These are phyloP conservation scores for Lomographa bimaculata DNA, from an alignment of 2,888 invertebrate genomes.

Conservation along the genomic window DNA sequence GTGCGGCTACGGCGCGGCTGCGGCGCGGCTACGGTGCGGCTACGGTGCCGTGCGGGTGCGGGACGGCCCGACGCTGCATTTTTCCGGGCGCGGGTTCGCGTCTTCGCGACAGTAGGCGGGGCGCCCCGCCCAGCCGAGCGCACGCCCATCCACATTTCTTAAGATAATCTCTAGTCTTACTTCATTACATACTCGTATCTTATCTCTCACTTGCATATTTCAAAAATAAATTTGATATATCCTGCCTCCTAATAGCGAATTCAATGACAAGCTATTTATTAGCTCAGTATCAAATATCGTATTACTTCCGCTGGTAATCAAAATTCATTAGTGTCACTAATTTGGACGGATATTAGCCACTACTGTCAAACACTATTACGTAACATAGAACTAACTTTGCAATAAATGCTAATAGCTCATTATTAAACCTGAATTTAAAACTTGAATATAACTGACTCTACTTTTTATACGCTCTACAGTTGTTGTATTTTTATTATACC, in stretches of 20 bases:
- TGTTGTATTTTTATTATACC: too few species aligned
- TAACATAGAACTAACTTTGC: constrained; percentile 25
- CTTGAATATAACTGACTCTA: too few species aligned
- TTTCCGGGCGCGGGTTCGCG: constrained; percentile 58
- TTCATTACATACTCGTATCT: too few species aligned
- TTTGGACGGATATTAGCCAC: constrained; percentile 40
- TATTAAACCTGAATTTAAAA: too few species aligned
- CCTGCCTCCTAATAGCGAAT: too few species aligned
- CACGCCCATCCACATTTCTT: constrained; percentile 67
- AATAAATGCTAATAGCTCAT: not conserved
- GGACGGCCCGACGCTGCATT: constrained; percentile 38
- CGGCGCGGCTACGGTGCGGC: constrained; percentile 29
- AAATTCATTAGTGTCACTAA: constrained; percentile 51
- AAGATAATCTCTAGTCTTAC: constrained; percentile 28
- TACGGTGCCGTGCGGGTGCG: constrained; percentile 14
- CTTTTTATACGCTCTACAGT: too few species aligned
- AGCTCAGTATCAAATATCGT: constrained; percentile 40
- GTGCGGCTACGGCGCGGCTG: constrained; percentile 15
- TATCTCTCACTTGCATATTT: too few species aligned
- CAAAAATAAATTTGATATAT: too few species aligned
- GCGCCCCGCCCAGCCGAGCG: constrained; percentile 63
- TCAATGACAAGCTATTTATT: constrained; percentile 34
- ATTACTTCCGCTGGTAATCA: too few species aligned
- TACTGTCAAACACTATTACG: constrained; percentile 30
- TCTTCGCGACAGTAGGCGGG: constrained; percentile 71